phyloP scores from a whole-genome alignment of 2,113 vertebrate genomes.

The Paramormyrops kingsleyae region DNA sequence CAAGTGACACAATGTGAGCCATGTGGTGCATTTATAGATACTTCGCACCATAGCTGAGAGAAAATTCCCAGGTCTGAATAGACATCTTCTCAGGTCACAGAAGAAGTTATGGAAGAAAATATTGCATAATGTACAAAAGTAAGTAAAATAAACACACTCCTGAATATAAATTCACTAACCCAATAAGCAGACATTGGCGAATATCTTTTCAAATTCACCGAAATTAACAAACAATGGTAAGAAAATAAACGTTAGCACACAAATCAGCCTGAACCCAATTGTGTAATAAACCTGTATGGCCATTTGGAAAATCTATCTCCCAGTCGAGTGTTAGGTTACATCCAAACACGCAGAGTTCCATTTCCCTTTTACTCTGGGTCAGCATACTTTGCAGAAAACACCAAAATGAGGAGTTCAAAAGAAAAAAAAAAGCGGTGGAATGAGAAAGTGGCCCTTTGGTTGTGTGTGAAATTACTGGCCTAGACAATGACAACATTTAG shows the following conservation, averaged over 20 bases:
- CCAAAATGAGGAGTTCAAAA: background rate
- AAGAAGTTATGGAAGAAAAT: background rate
- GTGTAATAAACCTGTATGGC: background rate
- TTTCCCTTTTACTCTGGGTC: background rate
- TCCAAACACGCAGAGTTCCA: background rate
- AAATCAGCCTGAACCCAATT: background rate
- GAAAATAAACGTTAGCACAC: background rate
- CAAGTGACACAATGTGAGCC: background rate
- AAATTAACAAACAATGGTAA: background rate
- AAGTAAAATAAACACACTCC: background rate
- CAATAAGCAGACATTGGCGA: background rate
- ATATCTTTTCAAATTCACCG: background rate
- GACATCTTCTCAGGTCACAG: background rate
- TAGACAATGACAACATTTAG: slow-evolving; percentile 6
- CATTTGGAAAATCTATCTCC: background rate
- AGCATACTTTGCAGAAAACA: background rate
- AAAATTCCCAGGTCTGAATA: background rate
- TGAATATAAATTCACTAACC: background rate
- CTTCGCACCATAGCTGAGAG: background rate
- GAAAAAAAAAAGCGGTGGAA: background rate
- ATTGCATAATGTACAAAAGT: background rate
- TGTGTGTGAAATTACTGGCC: background rate
- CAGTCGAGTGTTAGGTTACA: slow-evolving; percentile 1
- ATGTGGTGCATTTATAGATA: background rate
- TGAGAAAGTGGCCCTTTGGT: background rate